These are phyloP conservation scores for Leucoraja ocellata DNA, from an alignment of 2,797 vertebrate genomes.

Conservation along the genomic window DNA sequence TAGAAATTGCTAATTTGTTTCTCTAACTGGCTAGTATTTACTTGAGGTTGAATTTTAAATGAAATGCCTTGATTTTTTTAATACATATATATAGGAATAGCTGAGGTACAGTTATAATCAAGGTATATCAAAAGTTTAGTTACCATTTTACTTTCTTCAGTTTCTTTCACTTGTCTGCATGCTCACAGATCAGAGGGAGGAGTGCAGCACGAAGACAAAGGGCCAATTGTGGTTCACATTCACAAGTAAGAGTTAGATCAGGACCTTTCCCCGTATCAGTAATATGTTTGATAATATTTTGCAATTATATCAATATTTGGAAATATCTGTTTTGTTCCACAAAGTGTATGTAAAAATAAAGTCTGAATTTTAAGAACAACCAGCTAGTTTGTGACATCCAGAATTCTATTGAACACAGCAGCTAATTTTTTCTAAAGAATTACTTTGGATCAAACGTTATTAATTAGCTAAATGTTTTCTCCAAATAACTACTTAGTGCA, in stretches of 20 bases:
- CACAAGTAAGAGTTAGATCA: slow-evolving; percentile 33
- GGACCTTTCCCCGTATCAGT: not conserved
- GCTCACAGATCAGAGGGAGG: slow-evolving; percentile 37
- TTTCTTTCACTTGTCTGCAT: slow-evolving; percentile 33
- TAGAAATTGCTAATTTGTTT: not conserved
- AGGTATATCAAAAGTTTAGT: not conserved
- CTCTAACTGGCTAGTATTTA: not conserved
- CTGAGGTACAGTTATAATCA: not conserved
- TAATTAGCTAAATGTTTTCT: not conserved
- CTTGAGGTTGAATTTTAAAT: not conserved
- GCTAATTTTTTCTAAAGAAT: not conserved
- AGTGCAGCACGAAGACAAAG: not conserved
- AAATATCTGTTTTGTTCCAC: not conserved
- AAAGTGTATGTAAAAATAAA: not conserved
- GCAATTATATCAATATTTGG: not conserved
- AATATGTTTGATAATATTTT: slow-evolving; percentile 14
- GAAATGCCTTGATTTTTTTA: not conserved
- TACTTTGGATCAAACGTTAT: not conserved
- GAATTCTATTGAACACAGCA: not conserved
- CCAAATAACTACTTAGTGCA: not conserved
- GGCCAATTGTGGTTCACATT: slow-evolving; percentile 19
- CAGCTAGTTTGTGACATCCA: not conserved
- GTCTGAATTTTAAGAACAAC: not conserved
- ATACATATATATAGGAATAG: not conserved
- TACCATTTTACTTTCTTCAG: slow-evolving; percentile 21